A percentile compares a stretch with the other conserved stretches of the same genome.
phyloP scores from a whole-genome alignment of 2,113 vertebrate genomes.

The Tragulus kanchil region DNA sequence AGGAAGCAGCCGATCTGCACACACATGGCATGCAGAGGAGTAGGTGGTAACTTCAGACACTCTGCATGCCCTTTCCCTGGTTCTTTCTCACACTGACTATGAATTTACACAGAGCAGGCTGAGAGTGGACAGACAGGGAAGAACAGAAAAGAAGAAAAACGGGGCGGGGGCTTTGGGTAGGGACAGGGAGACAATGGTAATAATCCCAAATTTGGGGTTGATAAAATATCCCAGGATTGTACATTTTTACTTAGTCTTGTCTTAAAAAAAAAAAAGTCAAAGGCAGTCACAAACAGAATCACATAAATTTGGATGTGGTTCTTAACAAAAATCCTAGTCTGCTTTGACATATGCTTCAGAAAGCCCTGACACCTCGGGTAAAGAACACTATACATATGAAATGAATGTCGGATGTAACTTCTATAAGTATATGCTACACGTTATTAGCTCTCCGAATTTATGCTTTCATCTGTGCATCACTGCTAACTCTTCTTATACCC shows the following conservation, averaged over 20 bases:
- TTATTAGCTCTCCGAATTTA: background rate
- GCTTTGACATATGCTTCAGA: background rate
- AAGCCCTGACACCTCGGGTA: background rate
- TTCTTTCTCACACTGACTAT: background rate
- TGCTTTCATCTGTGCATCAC: background rate
- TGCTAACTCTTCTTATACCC: background rate
- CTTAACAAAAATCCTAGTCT: conserved; percentile 16
- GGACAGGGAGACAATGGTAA: background rate
- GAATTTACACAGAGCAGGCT: background rate
- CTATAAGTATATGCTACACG: background rate
- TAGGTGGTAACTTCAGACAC: background rate
- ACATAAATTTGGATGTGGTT: background rate
- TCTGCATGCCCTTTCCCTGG: background rate
- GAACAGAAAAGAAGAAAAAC: background rate
- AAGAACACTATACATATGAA: background rate
- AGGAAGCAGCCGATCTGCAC: background rate
- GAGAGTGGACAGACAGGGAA: background rate
- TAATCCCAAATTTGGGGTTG: background rate
- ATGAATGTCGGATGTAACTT: background rate
- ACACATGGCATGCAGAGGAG: background rate
- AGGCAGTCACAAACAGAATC: background rate
- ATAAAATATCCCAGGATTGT: background rate
- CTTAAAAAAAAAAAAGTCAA: background rate
- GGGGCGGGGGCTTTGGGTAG: background rate
- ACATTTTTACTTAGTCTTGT: background rate